Percentiles rank a stretch among this genome's conserved stretches.
Evolutionary conservation across 1,140 invertebrate species (phyloP).

Genomic region (Neodiprion lecontei): DNA sequence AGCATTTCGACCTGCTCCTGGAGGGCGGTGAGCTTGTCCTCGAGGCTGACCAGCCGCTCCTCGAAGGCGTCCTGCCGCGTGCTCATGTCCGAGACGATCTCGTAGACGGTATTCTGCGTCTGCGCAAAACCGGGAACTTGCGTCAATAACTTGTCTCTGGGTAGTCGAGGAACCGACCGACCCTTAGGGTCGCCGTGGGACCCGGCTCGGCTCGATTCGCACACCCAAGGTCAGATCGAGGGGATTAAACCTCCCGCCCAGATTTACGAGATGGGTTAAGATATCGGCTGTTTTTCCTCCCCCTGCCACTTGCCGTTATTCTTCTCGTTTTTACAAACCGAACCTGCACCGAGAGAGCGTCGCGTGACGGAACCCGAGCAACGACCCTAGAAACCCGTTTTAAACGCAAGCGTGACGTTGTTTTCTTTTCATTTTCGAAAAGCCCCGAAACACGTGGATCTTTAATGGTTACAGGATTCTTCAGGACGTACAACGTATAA

Average conservation of each 20-base stretch:
- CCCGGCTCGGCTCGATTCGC: background rate
- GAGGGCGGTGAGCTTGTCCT: conserved; percentile 83
- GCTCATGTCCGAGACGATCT: conserved; percentile 96
- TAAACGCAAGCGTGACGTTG: no score
- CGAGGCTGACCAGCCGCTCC: conserved; percentile 82
- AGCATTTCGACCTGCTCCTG: conserved; percentile 83
- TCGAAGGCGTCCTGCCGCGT: conserved; percentile 89
- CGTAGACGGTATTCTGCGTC: conserved; percentile 97
- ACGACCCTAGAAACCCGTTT: no score
- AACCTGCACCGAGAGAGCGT: no score
- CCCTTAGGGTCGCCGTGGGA: no score
- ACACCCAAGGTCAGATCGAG: background rate
- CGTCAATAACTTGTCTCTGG: background rate
- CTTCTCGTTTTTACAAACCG: no score
- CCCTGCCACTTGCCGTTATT: background rate
- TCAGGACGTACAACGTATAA: no score
- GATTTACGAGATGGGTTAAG: conserved; percentile 2
- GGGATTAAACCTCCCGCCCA: background rate
- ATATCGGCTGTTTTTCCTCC: conserved; percentile 2
- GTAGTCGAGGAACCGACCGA: no score
- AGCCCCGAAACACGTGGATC: no score
- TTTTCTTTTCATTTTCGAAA: no score
- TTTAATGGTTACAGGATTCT: no score
- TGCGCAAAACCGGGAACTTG: conserved; percentile 54
- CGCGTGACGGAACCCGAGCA: no score